Percentiles rank a stretch among this genome's conserved stretches.
These are phyloP conservation scores for Scolopax bukidnonensis DNA, from an alignment of 2,797 vertebrate species.

Conservation along the genomic window DNA sequence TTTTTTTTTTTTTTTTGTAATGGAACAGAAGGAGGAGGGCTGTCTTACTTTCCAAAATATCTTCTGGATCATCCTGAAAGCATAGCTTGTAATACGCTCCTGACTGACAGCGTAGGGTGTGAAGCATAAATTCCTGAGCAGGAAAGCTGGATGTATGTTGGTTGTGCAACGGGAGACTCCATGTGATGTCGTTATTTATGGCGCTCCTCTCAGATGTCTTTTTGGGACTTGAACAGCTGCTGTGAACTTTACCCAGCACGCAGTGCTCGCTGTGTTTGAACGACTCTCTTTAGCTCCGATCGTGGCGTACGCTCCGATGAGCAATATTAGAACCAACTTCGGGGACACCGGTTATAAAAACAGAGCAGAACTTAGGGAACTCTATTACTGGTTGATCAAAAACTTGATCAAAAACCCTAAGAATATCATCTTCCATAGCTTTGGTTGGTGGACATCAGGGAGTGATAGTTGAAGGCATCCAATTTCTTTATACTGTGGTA, in stretches of 20 bases:
- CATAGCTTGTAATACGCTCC: background rate
- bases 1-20: background rate
- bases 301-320: background rate
- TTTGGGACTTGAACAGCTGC: conserved; percentile 70
- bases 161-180: conserved; percentile 63
- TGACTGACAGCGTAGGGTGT: conserved; percentile 56
- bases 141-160: conserved; percentile 50
- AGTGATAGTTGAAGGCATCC: background rate
- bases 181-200: conserved; percentile 76
- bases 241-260: conserved; percentile 50
- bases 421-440: background rate
- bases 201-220: conserved; percentile 71
- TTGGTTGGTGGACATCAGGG: background rate
- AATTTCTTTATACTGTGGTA: background rate
- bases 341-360: background rate
- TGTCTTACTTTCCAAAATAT: conserved; percentile 43
- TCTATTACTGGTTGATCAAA: background rate
- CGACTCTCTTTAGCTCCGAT: background rate
- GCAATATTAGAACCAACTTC: background rate
- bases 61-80: conserved; percentile 42
- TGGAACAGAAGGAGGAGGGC: background rate
- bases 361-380: background rate
- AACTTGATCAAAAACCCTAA: background rate
- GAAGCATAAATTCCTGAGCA: conserved; percentile 48
- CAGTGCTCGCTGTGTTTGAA: background rate